Base-by-base conservation (phyloP, 2,797 vertebrate species). In the Cirrhinus mrigala region DNA sequence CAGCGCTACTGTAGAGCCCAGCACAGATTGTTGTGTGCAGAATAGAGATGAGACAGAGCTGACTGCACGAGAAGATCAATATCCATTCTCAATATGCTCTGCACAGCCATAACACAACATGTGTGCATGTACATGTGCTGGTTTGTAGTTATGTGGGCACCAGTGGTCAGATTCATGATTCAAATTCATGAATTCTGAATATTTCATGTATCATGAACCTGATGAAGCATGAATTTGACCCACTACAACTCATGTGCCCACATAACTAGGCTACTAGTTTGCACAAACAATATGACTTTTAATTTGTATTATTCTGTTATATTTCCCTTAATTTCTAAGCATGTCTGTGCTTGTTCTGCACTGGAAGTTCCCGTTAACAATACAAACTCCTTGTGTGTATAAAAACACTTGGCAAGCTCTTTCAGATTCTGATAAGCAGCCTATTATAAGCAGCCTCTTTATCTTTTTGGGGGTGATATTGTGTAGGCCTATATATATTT, bases 11-110 rank as follows among this genome's bases (percentile, higher is more conserved):
- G 76, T 80, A 87, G 87, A 48, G 33, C 37, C 74, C 68, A 76
- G 85, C 81, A 73, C 75, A 83, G n/a, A 62, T 27, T 82, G 81
- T 79, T 82, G 79, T 89, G 85, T 80, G 69, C 75, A 87, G 88
- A 89, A 89, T 77, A 89, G 86, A 87, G 83, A 88, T 87, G 87
- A 89, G 80, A 87, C 83, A 81, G 85, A 84, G 79, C 87, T 66
- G 86, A 81, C 86, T 84, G 81, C 69, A 37, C 74, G 58, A 50
- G 56, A 20, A 78, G 82, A 90, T 90, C 87, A 88, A 90, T 90
- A 89, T 86, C 78, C 83, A 73, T 88, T 88, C 79, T 86, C 74
- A 75, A 85, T 88, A 88, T 89, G 81, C 68, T 64, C 46, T 46
- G 81, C 60, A 64, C 60, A 64, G 60, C 14, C 24, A 29, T 62